Conservation (phyloP, 2,797 vertebrate species). For the Loriculus beryllinus region DNA sequence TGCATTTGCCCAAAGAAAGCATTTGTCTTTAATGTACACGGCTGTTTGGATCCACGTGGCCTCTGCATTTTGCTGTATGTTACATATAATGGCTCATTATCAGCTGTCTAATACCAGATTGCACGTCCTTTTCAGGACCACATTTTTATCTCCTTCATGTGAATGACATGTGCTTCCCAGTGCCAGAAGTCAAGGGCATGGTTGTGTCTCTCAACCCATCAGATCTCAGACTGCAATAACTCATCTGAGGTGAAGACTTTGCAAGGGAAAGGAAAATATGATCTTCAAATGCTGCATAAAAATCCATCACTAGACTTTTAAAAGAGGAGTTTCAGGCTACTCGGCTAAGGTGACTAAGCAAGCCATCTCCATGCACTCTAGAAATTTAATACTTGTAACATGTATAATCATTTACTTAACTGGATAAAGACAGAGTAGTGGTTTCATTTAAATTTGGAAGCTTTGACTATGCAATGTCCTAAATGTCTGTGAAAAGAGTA, state of each 20-base stretch:
- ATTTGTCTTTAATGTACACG: not conserved
- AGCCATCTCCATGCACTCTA: not conserved
- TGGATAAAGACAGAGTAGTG: not conserved
- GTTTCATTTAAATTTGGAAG: not conserved
- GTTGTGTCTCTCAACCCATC: not conserved
- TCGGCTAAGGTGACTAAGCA: not conserved
- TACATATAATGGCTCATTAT: not conserved
- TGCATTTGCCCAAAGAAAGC: not conserved
- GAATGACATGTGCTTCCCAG: not conserved
- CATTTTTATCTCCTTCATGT: not conserved
- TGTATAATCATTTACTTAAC: not conserved
- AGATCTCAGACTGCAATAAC: not conserved
- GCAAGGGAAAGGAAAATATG: constrained; percentile 22
- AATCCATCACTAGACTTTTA: not conserved
- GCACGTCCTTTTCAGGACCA: not conserved
- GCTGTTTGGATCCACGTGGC: not conserved
- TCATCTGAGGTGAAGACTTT: constrained; percentile 7
- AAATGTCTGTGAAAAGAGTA: not conserved
- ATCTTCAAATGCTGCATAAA: constrained; percentile 15
- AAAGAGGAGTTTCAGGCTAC: not conserved
- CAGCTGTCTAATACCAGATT: not conserved
- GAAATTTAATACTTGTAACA: not conserved
- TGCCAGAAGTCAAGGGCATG: not conserved
- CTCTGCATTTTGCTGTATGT: not conserved
- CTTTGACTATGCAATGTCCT: not conserved